These are phyloP conservation scores for Stenichneumon culpator DNA, from an alignment of 2,888 invertebrate species.

Conservation along the genomic window DNA sequence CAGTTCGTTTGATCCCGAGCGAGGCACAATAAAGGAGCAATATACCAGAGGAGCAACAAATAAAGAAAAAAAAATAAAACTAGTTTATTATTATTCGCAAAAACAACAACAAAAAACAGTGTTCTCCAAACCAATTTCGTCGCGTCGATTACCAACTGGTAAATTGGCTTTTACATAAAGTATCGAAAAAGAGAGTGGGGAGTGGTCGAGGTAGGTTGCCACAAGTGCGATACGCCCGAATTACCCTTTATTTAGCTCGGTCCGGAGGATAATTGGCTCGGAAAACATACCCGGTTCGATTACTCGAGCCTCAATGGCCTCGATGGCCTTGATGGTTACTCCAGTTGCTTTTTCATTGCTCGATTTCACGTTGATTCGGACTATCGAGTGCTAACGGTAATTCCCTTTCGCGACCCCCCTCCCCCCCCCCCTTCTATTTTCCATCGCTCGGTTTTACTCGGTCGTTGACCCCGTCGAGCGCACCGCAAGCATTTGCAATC, in stretches of 20 bases:
- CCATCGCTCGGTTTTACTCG: constrained; percentile 10
- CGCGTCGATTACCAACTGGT: constrained; percentile 37
- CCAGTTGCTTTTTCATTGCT: constrained; percentile 49
- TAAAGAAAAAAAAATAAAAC: not conserved
- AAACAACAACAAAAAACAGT: not conserved
- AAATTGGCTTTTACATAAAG: constrained; percentile 50
- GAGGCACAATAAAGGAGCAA: not conserved
- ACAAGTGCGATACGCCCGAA: constrained; percentile 45
- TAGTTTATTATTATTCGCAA: not conserved
- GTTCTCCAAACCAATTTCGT: constrained; percentile 43
- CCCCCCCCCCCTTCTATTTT: not conserved
- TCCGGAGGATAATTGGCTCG: constrained; percentile 40
- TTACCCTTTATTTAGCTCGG: constrained; percentile 49
- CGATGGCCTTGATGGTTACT: constrained; percentile 46
- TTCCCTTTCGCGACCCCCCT: not conserved
- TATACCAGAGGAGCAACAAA: not conserved
- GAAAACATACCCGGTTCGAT: constrained; percentile 44
- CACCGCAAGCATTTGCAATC: constrained; percentile 14
- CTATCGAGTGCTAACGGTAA: constrained; percentile 25
- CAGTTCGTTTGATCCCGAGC: not conserved
- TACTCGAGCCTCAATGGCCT: constrained; percentile 30
- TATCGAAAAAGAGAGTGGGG: constrained; percentile 28
- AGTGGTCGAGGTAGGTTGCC: constrained; percentile 4
- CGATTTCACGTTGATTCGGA: constrained; percentile 40
- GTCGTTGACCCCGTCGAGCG: constrained; percentile 32